Percentiles rank a stretch among this genome's conserved stretches.
Evolutionary conservation across 2,888 invertebrate species (phyloP).

Genomic region (Thelaira solivaga): DNA sequence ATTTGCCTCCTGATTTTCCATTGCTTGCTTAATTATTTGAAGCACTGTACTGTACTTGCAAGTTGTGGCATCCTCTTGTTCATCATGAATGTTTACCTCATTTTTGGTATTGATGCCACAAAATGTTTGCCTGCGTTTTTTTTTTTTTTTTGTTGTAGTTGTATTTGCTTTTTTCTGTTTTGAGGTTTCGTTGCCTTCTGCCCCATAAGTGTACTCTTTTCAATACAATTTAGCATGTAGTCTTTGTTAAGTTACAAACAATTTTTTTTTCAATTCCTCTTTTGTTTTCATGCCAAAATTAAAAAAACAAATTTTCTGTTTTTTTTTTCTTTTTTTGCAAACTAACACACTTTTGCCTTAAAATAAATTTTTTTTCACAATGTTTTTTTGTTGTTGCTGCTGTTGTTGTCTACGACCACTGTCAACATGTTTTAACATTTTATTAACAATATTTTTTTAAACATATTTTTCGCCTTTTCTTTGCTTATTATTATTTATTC

Average conservation of each 20-base stretch:
- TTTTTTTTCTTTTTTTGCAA: no score
- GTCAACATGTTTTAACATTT: conserved; percentile 45
- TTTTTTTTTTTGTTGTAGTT: neutral
- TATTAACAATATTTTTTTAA: conserved; percentile 12
- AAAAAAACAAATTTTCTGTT: no score
- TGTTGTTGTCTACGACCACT: conserved; percentile 31
- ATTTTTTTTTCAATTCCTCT: neutral
- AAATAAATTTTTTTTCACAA: no score
- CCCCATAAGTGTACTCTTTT: neutral
- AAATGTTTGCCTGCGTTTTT: neutral
- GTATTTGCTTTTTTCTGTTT: no score
- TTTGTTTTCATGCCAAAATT: conserved; percentile 25
- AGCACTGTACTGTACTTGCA: no score
- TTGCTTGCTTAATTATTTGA: no score
- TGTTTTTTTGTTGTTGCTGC: neutral
- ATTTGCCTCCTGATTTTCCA: no score
- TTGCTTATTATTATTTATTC: neutral
- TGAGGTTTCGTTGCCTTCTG: neutral
- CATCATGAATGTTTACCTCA: conserved; percentile 2
- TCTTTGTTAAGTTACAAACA: neutral
- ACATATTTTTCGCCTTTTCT: neutral
- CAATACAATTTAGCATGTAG: neutral
- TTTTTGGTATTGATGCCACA: neutral
- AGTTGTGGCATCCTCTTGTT: neutral
- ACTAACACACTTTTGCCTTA: no score